Evolutionary conservation across 2,797 vertebrate genomes (phyloP).

Genomic region (Melanitta fusca): DNA sequence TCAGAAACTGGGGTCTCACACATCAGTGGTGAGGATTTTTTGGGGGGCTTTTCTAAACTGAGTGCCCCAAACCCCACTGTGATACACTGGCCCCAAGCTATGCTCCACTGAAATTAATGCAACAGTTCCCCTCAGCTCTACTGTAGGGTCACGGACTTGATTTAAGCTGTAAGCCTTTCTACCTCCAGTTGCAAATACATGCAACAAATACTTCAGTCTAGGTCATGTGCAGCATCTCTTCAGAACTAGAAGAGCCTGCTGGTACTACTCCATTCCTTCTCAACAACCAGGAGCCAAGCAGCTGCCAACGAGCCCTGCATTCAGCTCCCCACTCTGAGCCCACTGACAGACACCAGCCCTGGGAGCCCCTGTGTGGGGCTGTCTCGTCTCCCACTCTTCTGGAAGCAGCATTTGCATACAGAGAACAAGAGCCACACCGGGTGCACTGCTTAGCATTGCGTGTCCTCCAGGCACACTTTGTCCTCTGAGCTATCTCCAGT

Average conservation of each 20-base stretch:
- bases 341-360: neutral
- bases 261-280: neutral
- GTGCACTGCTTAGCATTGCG: neutral
- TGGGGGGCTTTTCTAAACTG: neutral
- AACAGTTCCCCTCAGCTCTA: neutral
- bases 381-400: neutral
- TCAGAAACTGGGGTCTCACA: neutral
- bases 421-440: neutral
- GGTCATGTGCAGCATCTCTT: neutral
- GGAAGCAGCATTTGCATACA: neutral
- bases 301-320: neutral
- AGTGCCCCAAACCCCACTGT: neutral
- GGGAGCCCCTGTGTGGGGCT: neutral
- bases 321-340: neutral
- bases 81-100: neutral
- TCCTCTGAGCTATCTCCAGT: slow-evolving; percentile 61
- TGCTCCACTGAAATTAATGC: neutral
- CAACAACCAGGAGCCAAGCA: neutral
- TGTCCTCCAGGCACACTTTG: slow-evolving; percentile 66
- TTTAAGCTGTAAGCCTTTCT: neutral
- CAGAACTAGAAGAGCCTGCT: neutral
- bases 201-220: neutral
- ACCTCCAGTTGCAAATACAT: neutral
- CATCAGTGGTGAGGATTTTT: no score
- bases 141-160: neutral